These are phyloP conservation scores for Erebia aethiops DNA, from an alignment of 2,888 invertebrate species.

Conservation along the genomic window DNA sequence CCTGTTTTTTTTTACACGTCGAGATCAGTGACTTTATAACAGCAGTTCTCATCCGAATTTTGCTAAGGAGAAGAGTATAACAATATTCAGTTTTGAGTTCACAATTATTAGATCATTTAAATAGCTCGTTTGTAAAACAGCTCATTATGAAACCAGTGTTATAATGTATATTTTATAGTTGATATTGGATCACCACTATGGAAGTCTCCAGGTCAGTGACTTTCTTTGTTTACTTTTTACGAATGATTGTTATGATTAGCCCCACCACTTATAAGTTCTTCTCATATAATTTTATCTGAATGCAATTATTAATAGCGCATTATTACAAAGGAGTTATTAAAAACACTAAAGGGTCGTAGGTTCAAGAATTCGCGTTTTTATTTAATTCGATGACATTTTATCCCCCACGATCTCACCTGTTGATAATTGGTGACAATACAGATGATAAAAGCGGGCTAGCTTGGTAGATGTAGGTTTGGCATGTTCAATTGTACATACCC, in stretches of 20 bases:
- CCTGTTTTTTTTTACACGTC: constrained; percentile 27
- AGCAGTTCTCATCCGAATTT: constrained; percentile 21
- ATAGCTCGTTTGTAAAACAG: not conserved
- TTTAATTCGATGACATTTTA: not conserved
- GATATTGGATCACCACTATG: constrained; percentile 24
- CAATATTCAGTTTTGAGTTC: not conserved
- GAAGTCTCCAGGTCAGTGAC: constrained; percentile 29
- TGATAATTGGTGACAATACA: too few species aligned
- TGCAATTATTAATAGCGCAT: not conserved
- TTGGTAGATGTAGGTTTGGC: too few species aligned
- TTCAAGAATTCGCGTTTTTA: not conserved
- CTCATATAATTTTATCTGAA: not conserved
- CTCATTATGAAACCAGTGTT: not conserved
- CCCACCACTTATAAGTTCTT: constrained; percentile 3
- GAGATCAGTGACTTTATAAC: constrained; percentile 31
- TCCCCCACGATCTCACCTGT: too few species aligned
- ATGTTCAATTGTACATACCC: too few species aligned
- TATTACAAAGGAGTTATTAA: not conserved
- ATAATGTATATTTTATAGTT: constrained; percentile 21
- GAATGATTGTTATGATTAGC: not conserved
- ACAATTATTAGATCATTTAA: not conserved
- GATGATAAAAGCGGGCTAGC: too few species aligned
- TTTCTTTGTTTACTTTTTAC: constrained; percentile 8
- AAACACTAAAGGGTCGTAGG: too few species aligned
- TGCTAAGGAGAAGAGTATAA: constrained; percentile 15